These are phyloP conservation scores for Theonella swinhoei DNA, from an alignment of 37 sponge, comb jelly and placozoan species.

Conservation along the genomic window DNA sequence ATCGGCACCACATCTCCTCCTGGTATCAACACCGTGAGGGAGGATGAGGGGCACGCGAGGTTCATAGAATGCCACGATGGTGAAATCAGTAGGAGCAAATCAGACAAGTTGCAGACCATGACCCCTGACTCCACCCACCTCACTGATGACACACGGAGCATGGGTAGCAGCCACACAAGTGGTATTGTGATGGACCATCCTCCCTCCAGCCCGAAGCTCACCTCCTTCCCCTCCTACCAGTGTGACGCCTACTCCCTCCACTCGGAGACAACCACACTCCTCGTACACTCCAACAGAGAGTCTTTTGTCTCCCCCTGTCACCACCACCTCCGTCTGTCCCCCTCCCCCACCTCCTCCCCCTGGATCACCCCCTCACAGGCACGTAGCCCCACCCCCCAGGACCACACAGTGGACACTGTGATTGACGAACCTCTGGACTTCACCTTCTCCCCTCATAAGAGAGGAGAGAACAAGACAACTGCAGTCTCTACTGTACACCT, in stretches of 20 bases:
- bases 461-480: not conserved
- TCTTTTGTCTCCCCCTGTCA: not conserved
- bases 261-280: not conserved
- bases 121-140: not conserved
- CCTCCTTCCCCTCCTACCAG: slow-evolving; percentile 8
- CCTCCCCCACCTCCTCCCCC: not conserved
- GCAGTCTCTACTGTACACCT: not conserved
- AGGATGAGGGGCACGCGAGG: not conserved
- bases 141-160: slow-evolving; percentile 45
- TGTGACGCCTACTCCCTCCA: not conserved
- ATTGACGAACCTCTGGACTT: slow-evolving; percentile 13
- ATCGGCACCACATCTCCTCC: not conserved
- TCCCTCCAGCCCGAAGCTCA: slow-evolving; percentile 30
- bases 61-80: no score
- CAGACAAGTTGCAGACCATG: no score
- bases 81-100: no score
- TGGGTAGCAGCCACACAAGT: slow-evolving; percentile 52
- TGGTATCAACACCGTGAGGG: not conserved
- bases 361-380: not conserved
- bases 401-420: not conserved
- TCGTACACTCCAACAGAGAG: no score
- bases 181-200: slow-evolving; percentile 50
- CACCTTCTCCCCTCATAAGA: not conserved
- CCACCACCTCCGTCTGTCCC: not conserved
- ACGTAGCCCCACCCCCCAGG: not conserved